Evolutionary conservation across 1,140 invertebrate genomes (phyloP), one percentile per base, ranked within the genome.

Genomic region (Nebria ingens): DNA sequence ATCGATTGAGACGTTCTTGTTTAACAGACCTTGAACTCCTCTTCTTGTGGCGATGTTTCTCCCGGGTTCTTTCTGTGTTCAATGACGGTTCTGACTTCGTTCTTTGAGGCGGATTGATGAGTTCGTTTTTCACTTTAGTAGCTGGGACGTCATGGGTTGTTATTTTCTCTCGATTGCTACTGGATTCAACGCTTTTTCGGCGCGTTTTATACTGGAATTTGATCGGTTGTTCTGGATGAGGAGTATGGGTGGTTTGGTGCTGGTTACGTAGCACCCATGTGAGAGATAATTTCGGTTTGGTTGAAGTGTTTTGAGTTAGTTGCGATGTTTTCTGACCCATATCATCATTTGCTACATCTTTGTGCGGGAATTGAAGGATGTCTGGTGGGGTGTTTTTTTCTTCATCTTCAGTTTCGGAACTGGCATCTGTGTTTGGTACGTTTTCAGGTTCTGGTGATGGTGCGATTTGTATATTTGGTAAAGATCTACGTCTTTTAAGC

Each of bases 281-380:
- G 6, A 66, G 58, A 12, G 66, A 62, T 54, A 65, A 56, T 45
- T 62, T 66, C 19, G 59, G 55, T 25, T 62, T 63, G 21, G 54
- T 57, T 19, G 51, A 53, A 22, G 49, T 54, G 38, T 54, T 53
- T 56, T 56, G 57, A 58, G 58, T 54, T 38, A 49, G 53, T 54
- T 54, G 38, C 45, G 68, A 69, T 51, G 64, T 55, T 58, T 65
- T 65, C 55, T 69, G 67, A 50, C 68, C 68, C 68, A 70, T 70
- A 57, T 66, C 63, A 64, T 64, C 40, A 29, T 29, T 29, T 6
- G 40, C 40, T 45, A 45, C 40, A 45, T 51, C 21, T 21, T 51
- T 51, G n/a, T n/a, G n/a, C 9, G 11, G 4, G 19, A 11, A 51
- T 51, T 17, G 21, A 12, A 51, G 19, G 15, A 51, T 51, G 50